Base-by-base conservation (phyloP, 2,888 invertebrate genomes). In the Serrognathus titanus region DNA sequence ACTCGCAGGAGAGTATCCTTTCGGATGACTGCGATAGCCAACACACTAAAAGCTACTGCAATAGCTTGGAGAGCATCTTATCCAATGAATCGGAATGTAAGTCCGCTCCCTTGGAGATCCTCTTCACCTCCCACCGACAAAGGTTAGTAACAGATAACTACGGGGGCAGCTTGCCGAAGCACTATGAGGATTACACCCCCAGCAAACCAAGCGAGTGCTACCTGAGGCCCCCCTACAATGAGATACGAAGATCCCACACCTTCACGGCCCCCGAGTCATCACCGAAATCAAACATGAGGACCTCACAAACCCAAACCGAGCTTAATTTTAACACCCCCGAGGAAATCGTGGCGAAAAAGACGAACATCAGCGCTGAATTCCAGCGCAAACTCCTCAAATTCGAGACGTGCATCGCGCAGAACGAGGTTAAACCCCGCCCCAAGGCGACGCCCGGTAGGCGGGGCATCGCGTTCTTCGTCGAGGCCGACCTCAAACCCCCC, bases 81-180 rank as follows among this genome's bases (percentile, higher is more conserved):
- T 90, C 90, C 0, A 92, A 91, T 72, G 91, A 90, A 62, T 89
- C 89, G 0, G 83, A 84, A 63, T 90, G 89, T 5, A 89, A 88
- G 74, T 89, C 89, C 53, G 90, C 90, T 0, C 90, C 90, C 0
- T 72, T 90, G 37, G 90, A 90, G 74, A 85, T 86, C 72, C 73
- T 89, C 1, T 88, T 88, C 58, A 84, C 84, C 68, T 48, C 59
- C 1, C 51, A 60, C 13, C 43, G 54, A 2, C 48, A 46, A 16
- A 13, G 45, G 5, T 8, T 9, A 3, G 6, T 6, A 7, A 7
- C 24, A 4, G 24, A 31, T 9, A 47, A 47, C 47, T 47, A 53
- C 11, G 45, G 45, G 11, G 20, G 47, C 24, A 9, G 38, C 35
- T 7, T 39, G 13, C 24, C 54, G 24, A 53, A 57, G 47, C 37